Conservation (phyloP, 2,797 vertebrate species). For the Acanthornis magna region DNA sequence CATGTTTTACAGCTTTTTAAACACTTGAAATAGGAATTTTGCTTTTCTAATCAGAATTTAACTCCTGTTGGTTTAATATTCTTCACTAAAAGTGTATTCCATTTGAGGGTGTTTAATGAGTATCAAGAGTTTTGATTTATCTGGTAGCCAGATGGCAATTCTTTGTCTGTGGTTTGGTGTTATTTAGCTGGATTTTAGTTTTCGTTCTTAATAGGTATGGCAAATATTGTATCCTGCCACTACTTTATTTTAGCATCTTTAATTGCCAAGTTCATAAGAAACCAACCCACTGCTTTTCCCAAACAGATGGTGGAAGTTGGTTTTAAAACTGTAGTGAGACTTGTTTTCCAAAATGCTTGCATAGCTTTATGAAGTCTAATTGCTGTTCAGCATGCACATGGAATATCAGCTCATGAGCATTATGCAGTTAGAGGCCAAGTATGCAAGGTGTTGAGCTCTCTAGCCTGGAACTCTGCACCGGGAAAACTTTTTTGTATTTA, state of each 20-base stretch:
- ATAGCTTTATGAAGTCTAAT: constrained; percentile 45
- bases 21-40: not conserved
- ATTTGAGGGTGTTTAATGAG: not conserved
- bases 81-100: not conserved
- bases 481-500: not conserved
- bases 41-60: not conserved
- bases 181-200: constrained; percentile 47
- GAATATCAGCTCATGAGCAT: not conserved
- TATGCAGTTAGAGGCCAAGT: not conserved
- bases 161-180: constrained; percentile 4
- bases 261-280: constrained; percentile 66
- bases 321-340: constrained; percentile 60
- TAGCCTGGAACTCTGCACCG: not conserved
- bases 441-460: not conserved
- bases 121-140: constrained; percentile 40
- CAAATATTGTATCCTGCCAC: constrained; percentile 35
- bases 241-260: constrained; percentile 62
- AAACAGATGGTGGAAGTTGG: constrained; percentile 68
- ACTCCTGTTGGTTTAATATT: not conserved
- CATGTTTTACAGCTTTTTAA: not conserved
- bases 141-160: constrained; percentile 50
- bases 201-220: constrained; percentile 54
- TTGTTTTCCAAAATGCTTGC: constrained; percentile 64
- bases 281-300: constrained; percentile 26
- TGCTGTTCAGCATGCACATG: constrained; percentile 8